Evolutionary conservation across 2,113 vertebrate species (phyloP).

Genomic region (Burhinus oedicnemus): DNA sequence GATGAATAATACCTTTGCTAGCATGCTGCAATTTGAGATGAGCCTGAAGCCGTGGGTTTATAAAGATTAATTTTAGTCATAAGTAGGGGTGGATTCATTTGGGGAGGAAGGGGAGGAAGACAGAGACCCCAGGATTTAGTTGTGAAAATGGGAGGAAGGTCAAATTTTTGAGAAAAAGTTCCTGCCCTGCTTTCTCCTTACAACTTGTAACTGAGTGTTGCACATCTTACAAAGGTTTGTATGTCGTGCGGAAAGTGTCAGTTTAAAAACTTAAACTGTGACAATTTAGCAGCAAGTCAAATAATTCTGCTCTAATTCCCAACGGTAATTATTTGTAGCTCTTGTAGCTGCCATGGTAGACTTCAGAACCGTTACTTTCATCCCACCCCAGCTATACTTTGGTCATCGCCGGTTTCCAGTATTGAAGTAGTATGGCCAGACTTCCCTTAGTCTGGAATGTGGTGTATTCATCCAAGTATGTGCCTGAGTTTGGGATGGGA

Average conservation of each 20-base stretch:
- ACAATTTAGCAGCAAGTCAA: background rate
- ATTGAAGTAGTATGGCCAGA: background rate
- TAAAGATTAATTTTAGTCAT: background rate
- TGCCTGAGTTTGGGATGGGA: background rate
- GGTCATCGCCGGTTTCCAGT: background rate
- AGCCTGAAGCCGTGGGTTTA: background rate
- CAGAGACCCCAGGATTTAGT: background rate
- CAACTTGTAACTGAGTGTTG: background rate
- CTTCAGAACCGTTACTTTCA: background rate
- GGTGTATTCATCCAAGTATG: background rate
- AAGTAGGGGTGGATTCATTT: background rate
- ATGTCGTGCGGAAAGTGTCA: background rate
- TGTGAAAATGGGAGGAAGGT: background rate
- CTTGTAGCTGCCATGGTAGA: background rate
- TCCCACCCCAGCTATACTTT: background rate
- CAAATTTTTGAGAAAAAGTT: background rate
- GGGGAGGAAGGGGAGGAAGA: background rate
- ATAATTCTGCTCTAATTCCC: background rate
- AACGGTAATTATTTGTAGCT: background rate
- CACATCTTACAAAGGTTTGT: background rate
- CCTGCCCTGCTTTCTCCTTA: background rate
- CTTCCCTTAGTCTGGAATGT: background rate
- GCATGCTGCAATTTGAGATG: background rate
- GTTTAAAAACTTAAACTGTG: background rate
- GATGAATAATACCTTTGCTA: background rate